These are phyloP conservation scores for Cecidostiba fungosa DNA, from an alignment of 2,888 invertebrate species.

Conservation along the genomic window DNA sequence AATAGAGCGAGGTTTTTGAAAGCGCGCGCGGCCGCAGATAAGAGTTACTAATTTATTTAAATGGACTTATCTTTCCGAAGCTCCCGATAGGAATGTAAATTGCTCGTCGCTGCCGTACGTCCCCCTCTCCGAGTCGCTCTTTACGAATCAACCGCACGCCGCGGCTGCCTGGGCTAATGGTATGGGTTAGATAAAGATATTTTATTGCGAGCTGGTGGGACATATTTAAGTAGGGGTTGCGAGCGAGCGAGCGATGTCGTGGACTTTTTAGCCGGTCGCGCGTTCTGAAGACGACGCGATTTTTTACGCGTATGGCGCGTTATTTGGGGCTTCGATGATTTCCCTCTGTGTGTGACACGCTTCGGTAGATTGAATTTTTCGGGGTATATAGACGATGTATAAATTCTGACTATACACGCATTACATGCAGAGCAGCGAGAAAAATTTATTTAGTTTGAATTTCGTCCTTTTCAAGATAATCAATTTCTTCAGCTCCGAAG, in stretches of 20 bases:
- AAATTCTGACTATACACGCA: too few relatives aligned
- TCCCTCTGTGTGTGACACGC: background rate
- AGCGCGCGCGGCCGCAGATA: conserved; percentile 72
- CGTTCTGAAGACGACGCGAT: conserved; percentile 8
- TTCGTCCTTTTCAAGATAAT: too few relatives aligned
- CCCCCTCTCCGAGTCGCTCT: conserved; percentile 2
- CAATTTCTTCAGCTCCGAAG: too few relatives aligned
- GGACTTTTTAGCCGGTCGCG: conserved; percentile 45
- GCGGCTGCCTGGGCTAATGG: conserved; percentile 74
- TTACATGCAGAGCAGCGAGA: too few relatives aligned
- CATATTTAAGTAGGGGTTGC: conserved; percentile 76
- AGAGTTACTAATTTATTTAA: conserved; percentile 80
- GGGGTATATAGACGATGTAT: background rate
- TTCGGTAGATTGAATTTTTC: background rate
- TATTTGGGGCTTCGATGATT: background rate
- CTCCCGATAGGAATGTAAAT: conserved; percentile 80
- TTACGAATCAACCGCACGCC: conserved; percentile 73
- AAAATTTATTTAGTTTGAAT: too few relatives aligned
- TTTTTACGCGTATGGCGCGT: conserved; percentile 51
- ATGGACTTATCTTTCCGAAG: conserved; percentile 79
- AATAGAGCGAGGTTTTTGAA: conserved; percentile 1
- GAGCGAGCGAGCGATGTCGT: conserved; percentile 25
- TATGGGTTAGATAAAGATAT: conserved; percentile 79
- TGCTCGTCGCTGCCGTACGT: conserved; percentile 70
- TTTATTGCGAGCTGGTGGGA: conserved; percentile 78